Evolutionary conservation across 23 tunicate genomes (phyloP).

Genomic region (Halocynthia roretzi): DNA sequence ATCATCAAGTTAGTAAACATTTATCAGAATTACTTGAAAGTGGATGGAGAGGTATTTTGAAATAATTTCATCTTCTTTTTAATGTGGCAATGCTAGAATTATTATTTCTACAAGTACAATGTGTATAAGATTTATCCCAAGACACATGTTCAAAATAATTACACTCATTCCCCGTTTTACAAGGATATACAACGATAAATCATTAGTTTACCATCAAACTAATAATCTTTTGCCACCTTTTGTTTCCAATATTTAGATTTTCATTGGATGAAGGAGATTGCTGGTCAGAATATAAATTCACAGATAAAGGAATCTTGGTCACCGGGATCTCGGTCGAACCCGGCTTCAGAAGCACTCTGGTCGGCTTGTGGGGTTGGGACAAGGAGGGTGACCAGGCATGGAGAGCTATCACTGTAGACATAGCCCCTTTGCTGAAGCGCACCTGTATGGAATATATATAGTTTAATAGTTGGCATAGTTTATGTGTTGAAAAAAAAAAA

Average conservation of each 20-base stretch:
- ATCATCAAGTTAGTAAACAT: conserved; percentile 35
- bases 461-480: background rate
- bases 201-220: no score
- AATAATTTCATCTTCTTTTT: no score
- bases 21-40: background rate
- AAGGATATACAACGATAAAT: background rate
- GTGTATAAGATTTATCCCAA: no score
- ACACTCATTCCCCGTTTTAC: no score
- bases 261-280: conserved; percentile 91
- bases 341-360: conserved; percentile 68
- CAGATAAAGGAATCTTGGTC: conserved; percentile 39
- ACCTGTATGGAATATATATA: conserved; percentile 34
- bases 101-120: no score
- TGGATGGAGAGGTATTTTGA: background rate
- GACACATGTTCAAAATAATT: background rate
- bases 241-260: conserved; percentile 32
- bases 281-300: conserved; percentile 65
- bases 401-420: conserved; percentile 73
- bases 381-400: conserved; percentile 53
- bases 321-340: conserved; percentile 91
- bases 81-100: no score
- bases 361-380: conserved; percentile 97
- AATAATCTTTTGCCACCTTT: no score
- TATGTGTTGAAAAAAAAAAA: background rate
- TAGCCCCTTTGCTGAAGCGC: conserved; percentile 38